phyloP scores from a whole-genome alignment of 2,113 vertebrate genomes.

The Prolemur simus region DNA sequence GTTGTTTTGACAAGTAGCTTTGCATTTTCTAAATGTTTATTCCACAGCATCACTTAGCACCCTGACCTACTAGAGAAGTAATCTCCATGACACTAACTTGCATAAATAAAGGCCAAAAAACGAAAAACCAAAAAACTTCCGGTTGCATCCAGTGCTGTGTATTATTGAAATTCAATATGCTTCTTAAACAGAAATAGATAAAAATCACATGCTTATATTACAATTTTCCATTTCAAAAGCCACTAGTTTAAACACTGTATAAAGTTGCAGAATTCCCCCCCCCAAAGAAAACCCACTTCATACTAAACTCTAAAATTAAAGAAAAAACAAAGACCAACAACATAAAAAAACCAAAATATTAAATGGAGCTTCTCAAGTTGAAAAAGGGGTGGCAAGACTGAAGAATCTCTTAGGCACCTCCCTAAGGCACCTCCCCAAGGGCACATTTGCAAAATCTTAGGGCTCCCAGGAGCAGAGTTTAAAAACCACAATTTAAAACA shows the following conservation, averaged over 20 bases:
- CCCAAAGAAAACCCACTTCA: background rate
- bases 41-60: slow-evolving; percentile 34
- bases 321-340: background rate
- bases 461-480: background rate
- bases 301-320: background rate
- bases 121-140: background rate
- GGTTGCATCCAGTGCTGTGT: background rate
- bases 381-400: background rate
- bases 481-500: background rate
- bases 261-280: background rate
- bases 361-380: background rate
- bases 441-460: background rate
- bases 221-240: background rate
- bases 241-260: background rate
- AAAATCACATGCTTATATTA: background rate
- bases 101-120: slow-evolving; percentile 1
- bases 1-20: slow-evolving; percentile 68
- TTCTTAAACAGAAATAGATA: slow-evolving; percentile 37
- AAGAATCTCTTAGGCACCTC: background rate
- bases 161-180: slow-evolving; percentile 22
- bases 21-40: slow-evolving; percentile 67
- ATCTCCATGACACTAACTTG: slow-evolving; percentile 52
- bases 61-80: slow-evolving; percentile 45
- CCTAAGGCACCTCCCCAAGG: background rate
- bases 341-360: background rate